phyloP scores from a whole-genome alignment of 2,888 invertebrate genomes.

The Cephus rjabovi region DNA sequence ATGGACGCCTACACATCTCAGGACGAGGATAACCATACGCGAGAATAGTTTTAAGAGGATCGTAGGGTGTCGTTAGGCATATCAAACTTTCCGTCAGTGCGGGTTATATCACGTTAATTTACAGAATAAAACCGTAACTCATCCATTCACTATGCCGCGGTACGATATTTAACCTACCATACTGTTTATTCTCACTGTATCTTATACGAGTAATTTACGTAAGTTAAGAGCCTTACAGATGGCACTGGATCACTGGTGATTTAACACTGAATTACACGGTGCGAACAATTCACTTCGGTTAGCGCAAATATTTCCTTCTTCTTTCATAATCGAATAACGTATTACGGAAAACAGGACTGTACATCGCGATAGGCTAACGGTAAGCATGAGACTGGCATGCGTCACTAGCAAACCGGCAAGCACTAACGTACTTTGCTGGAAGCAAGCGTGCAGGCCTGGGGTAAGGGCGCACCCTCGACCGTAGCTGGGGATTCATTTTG shows the following conservation, averaged over 20 bases:
- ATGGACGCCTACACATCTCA: neutral
- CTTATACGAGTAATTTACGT: neutral
- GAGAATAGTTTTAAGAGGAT: neutral
- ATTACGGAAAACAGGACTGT: neutral
- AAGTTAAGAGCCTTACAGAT: neutral
- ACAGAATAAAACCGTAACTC: neutral
- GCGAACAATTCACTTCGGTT: neutral
- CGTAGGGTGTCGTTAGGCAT: neutral
- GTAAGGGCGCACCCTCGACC: slow-evolving; percentile 29
- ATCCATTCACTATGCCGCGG: neutral
- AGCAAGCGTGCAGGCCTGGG: slow-evolving; percentile 33
- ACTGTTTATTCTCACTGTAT: neutral
- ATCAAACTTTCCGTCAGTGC: neutral
- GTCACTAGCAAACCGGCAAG: slow-evolving; percentile 32
- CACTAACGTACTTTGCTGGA: slow-evolving; percentile 46
- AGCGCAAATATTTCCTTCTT: neutral
- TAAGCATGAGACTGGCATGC: neutral
- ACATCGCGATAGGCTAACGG: neutral
- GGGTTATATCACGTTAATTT: neutral
- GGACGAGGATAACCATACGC: neutral
- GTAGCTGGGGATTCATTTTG: slow-evolving; percentile 38
- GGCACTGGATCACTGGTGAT: neutral
- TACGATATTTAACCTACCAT: neutral
- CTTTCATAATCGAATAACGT: neutral
- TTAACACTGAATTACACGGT: neutral